These are phyloP conservation scores for Mesocentrotus franciscanus DNA, from an alignment of 53 echinoderm and acorn worm species.

Conservation along the genomic window DNA sequence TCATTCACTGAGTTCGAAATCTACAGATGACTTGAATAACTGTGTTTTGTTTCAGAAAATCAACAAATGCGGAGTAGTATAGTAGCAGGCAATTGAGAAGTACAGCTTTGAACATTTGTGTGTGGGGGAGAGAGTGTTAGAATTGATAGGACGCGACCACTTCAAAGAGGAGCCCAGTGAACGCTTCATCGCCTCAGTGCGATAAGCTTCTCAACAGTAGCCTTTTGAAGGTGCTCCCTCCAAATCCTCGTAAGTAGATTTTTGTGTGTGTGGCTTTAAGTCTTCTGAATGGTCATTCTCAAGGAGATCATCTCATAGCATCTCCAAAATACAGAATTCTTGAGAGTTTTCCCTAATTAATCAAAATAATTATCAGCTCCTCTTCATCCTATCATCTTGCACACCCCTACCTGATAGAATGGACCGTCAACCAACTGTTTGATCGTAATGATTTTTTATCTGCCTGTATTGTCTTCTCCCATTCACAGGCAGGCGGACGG, in stretches of 20 bases:
- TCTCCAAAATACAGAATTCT: slow-evolving; percentile 2
- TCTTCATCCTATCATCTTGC: not conserved
- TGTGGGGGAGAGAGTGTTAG: not conserved
- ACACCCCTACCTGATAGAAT: slow-evolving; percentile 36
- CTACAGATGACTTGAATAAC: slow-evolving; percentile 5
- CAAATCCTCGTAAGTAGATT: slow-evolving; percentile 25
- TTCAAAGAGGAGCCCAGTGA: not conserved
- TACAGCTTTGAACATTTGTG: slow-evolving; percentile 39
- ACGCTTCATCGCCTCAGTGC: not conserved
- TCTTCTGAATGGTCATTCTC: not conserved
- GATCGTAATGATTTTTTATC: slow-evolving; percentile 67
- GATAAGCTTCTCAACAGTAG: not conserved
- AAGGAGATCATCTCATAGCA: not conserved
- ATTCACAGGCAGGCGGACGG: slow-evolving; percentile 10
- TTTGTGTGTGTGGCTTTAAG: not conserved
- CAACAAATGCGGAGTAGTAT: slow-evolving; percentile 1
- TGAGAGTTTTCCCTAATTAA: not conserved
- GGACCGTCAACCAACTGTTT: slow-evolving; percentile 42
- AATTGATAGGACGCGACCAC: slow-evolving; percentile 6
- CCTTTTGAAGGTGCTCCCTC: slow-evolving; percentile 7
- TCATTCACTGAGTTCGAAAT: not conserved
- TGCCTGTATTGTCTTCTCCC: slow-evolving; percentile 47
- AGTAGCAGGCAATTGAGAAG: slow-evolving; percentile 25
- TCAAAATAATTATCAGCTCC: not conserved
- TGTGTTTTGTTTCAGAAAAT: not conserved